A percentile compares a stretch with the other conserved stretches of the same genome.
Evolutionary conservation across 2,888 invertebrate genomes (phyloP).

Genomic region (Eupithecia insigniata): DNA sequence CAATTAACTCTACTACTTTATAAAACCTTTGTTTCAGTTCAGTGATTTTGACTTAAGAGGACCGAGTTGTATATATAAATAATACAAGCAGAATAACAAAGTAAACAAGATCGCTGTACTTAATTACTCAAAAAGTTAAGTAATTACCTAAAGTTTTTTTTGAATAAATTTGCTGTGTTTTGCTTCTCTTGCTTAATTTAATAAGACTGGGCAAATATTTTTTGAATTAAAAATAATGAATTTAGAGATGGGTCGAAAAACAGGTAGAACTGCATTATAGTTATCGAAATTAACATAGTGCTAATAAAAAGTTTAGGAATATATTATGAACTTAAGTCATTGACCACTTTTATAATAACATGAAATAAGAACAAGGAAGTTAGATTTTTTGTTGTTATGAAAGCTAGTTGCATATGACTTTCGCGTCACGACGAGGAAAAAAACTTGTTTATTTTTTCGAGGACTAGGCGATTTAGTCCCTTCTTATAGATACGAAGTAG

Average conservation of each 20-base stretch:
- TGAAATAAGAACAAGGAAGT: not conserved
- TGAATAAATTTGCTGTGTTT: not conserved
- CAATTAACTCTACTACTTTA: no score
- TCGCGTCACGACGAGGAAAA: constrained; percentile 21
- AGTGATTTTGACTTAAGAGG: not conserved
- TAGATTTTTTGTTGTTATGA: not conserved
- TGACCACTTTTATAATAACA: constrained; percentile 15
- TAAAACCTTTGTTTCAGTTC: not conserved
- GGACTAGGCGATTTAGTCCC: not conserved
- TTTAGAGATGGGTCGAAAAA: not conserved
- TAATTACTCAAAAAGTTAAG: no score
- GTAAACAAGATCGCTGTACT: not conserved
- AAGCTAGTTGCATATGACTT: constrained; percentile 21
- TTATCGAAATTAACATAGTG: not conserved
- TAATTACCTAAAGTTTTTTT: not conserved
- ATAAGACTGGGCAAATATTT: not conserved
- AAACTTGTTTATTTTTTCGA: constrained; percentile 36
- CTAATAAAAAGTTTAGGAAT: not conserved
- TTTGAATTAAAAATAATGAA: not conserved
- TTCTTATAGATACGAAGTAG: not conserved
- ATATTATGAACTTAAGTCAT: not conserved
- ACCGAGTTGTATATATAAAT: no score
- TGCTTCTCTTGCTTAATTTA: not conserved
- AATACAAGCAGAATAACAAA: not conserved
- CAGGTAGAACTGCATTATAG: not conserved